Evolutionary conservation across 2,888 invertebrate genomes (phyloP).

Genomic region (Polydrusus tereticollis): DNA sequence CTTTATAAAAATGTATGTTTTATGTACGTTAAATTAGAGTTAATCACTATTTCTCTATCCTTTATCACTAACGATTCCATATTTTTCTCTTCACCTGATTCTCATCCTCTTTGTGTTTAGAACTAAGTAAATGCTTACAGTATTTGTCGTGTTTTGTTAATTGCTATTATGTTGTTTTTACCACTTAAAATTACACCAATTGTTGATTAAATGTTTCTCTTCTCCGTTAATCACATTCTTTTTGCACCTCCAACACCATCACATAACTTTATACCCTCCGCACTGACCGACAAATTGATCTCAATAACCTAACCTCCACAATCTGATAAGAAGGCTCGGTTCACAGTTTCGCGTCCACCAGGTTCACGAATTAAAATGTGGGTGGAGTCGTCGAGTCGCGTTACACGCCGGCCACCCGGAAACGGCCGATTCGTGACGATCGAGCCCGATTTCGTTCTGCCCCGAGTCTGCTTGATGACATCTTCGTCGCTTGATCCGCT

Average conservation of each 20-base stretch:
- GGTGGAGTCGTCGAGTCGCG: constrained; percentile 48
- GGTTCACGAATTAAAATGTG: constrained; percentile 46
- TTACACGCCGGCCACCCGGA: constrained; percentile 41
- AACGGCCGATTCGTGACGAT: constrained; percentile 38
- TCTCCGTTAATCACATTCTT: background rate
- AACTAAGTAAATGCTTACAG: too few species aligned
- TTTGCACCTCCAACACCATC: constrained; percentile 6
- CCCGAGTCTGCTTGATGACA: constrained; percentile 47
- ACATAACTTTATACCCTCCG: constrained; percentile 14
- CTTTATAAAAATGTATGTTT: too few species aligned
- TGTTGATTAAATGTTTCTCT: background rate
- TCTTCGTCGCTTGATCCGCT: constrained; percentile 42
- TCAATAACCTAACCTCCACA: constrained; percentile 41
- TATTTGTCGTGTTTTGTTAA: too few species aligned
- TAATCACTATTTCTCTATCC: too few species aligned
- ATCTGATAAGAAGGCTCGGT: constrained; percentile 40
- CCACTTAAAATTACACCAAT: background rate
- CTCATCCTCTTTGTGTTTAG: too few species aligned
- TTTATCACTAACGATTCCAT: too few species aligned
- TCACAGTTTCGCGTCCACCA: constrained; percentile 42
- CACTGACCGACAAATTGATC: constrained; percentile 42
- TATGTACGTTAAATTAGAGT: too few species aligned
- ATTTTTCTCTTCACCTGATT: too few species aligned
- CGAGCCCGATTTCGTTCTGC: constrained; percentile 39
- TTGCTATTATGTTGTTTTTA: too few species aligned